These are phyloP conservation scores for Poecile atricapillus DNA, from an alignment of 2,113 vertebrate genomes.

Conservation along the genomic window DNA sequence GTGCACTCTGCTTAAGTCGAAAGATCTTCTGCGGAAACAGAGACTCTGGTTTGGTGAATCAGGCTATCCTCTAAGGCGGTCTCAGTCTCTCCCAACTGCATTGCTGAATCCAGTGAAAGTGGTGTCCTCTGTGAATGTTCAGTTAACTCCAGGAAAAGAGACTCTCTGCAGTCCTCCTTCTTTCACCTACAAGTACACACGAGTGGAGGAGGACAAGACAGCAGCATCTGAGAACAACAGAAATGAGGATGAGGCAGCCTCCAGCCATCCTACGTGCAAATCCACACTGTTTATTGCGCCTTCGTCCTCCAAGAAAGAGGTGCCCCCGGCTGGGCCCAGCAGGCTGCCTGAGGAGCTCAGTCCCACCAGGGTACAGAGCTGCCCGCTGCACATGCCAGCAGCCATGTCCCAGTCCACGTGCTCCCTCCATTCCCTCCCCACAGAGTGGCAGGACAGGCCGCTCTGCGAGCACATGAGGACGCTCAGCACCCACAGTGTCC, in stretches of 20 bases:
- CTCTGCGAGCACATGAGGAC: slow-evolving; percentile 69
- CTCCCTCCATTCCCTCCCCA: slow-evolving; percentile 81
- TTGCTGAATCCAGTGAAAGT: slow-evolving; percentile 81
- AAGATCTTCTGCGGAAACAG: slow-evolving; percentile 72
- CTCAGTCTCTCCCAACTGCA: slow-evolving; percentile 87
- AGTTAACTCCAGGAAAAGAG: slow-evolving; percentile 80
- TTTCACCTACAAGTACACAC: slow-evolving; percentile 83
- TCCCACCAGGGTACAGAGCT: slow-evolving; percentile 51
- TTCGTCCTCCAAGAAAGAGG: slow-evolving; percentile 30
- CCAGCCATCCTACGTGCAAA: slow-evolving; percentile 56
- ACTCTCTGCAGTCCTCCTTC: slow-evolving; percentile 79
- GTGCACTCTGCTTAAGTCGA: slow-evolving; percentile 64
- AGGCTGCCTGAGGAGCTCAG: slow-evolving; percentile 25
- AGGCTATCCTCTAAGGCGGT: slow-evolving; percentile 80
- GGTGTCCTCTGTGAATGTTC: slow-evolving; percentile 90
- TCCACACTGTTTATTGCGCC: slow-evolving; percentile 78
- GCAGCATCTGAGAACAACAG: neutral
- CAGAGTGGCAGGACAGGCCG: slow-evolving; percentile 76
- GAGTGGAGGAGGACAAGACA: slow-evolving; percentile 24
- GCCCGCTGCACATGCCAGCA: slow-evolving; percentile 48
- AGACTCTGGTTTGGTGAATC: slow-evolving; percentile 62
- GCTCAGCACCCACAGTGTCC: slow-evolving; percentile 87
- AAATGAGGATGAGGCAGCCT: neutral
- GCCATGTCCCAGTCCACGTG: slow-evolving; percentile 74
- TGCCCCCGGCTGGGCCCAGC: neutral